A percentile compares a stretch with the other conserved stretches of the same genome.
Evolutionary conservation across 2,888 invertebrate genomes (phyloP).

Genomic region (Metallyticus violacea): DNA sequence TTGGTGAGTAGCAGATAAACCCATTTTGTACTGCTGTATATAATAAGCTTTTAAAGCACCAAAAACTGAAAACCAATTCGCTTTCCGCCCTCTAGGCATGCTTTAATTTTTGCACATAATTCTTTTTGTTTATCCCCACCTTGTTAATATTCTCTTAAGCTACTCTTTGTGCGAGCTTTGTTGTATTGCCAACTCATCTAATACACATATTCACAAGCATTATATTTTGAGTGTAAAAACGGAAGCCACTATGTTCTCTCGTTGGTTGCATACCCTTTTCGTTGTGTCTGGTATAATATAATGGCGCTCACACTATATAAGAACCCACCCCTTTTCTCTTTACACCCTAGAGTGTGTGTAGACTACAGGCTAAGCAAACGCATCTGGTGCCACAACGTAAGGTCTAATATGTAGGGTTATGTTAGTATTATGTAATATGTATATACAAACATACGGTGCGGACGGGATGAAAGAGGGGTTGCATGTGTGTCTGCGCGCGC

Average conservation of each 20-base stretch:
- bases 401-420: slow-evolving; percentile 11
- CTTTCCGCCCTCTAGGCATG: not conserved
- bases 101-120: not conserved
- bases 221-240: not conserved
- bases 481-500: not conserved
- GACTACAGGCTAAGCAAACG: slow-evolving; percentile 2
- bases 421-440: slow-evolving; percentile 1
- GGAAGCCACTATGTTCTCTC: not conserved
- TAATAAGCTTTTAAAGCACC: too few relatives aligned
- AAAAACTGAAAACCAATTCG: too few relatives aligned
- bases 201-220: not conserved
- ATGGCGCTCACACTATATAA: not conserved
- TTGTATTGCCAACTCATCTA: not conserved
- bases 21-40: too few relatives aligned
- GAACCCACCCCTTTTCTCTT: not conserved
- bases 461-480: not conserved
- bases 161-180: not conserved
- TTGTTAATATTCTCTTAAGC: not conserved
- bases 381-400: not conserved
- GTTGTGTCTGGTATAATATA: not conserved
- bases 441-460: slow-evolving; percentile 3
- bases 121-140: not conserved
- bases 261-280: not conserved
- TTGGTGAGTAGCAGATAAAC: too few relatives aligned
- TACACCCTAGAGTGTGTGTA: not conserved